phyloP scores from a whole-genome alignment of 2,888 invertebrate species.

The Molorchus minor region DNA sequence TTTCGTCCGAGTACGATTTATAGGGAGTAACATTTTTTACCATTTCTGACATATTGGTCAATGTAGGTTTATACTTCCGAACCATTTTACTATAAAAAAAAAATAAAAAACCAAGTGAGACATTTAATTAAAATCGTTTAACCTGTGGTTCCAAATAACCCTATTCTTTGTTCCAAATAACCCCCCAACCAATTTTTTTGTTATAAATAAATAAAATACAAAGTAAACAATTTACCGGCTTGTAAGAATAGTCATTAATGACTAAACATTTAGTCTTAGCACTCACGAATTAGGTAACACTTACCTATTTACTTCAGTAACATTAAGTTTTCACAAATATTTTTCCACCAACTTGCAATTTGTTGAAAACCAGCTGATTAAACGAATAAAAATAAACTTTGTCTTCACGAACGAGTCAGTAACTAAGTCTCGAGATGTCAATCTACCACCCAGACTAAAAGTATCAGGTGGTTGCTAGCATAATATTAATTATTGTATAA shows the following conservation, averaged over 20 bases:
- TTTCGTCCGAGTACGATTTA: no score
- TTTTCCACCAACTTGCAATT: conserved; percentile 1
- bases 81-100: conserved; percentile 6
- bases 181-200: not conserved
- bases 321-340: conserved; percentile 3
- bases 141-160: conserved; percentile 3
- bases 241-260: conserved; percentile 2
- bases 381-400: conserved; percentile 2
- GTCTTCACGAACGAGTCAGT: not conserved
- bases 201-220: conserved; percentile 2
- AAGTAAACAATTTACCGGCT: conserved; percentile 6
- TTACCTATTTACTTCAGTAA: conserved; percentile 7
- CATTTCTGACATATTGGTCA: no score
- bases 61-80: not conserved
- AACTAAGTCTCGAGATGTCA: conserved; percentile 8
- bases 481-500: no score
- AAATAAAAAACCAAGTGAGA: not conserved
- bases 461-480: not conserved
- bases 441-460: conserved; percentile 9
- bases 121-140: no score
- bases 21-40: no score
- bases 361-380: not conserved
- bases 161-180: conserved; percentile 1
- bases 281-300: conserved; percentile 5
- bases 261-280: conserved; percentile 2